Evolutionary conservation across 2,797 vertebrate genomes (phyloP), one percentile per base, ranked within the genome.

Genomic region (Linurgus olivaceus): DNA sequence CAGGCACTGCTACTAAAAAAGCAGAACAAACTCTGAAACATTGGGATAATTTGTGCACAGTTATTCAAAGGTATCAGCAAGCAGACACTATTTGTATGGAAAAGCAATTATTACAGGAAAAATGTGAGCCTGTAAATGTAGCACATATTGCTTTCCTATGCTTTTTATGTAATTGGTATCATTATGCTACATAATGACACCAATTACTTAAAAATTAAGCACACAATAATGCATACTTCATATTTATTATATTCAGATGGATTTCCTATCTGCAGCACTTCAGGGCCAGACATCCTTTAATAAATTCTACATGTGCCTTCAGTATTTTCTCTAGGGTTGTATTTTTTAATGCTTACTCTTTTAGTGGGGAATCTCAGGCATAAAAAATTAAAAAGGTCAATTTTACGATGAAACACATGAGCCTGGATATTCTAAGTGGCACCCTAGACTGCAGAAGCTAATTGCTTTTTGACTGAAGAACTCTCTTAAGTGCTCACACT

Each of bases 331-430:
- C 96, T 74, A 76, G 93, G 96, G 96, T 87, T 94, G 88, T 73
- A 92, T 88, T 96, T 96, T 95, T 96, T 93, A 94, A 96, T 91
- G 59, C 90, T 93, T 95, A 96, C 61, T 95, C 91, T 96, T 97
- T 98, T 81, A 97, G 95, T 82, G 59, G 52, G 73, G 94, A 97
- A 97, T 97, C 94, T 97, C 88, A 66, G 52, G 88, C 93, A 98
- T 97, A 96, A 97, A 98, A 98, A 96, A 97, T 98, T 97, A 47
- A 98, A 98, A 98, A 98, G 98, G 97, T 98, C 97, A 97, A 96
- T 97, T 97, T 98, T 96, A 94, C 97, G 96, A 97, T 97, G 97
- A 96, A 97, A 95, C 84, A 81, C 87, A 94, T 74, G 93, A 94
- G 95, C 92, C 93, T 97, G 95, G 92, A 93, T 98, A 96, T 96